phyloP scores from a whole-genome alignment of 1,140 invertebrate genomes.

The Eriosoma lanigerum region DNA sequence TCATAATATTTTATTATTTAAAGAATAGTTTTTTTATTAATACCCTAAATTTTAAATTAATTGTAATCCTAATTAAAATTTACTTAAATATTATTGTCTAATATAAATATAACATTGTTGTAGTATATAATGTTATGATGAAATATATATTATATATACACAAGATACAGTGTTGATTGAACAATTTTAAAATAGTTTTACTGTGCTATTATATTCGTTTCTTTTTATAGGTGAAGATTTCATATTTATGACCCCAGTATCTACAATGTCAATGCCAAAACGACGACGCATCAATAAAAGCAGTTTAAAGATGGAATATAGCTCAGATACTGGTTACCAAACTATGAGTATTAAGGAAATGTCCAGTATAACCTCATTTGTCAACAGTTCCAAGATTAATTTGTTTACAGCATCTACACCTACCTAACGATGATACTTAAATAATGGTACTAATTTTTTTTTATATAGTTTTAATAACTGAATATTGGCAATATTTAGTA shows the following conservation, averaged over 20 bases:
- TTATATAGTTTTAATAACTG: neutral
- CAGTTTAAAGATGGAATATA: slow-evolving; percentile 33
- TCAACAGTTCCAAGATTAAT: slow-evolving; percentile 23
- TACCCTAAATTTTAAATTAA: too few relatives aligned
- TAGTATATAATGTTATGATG: too few relatives aligned
- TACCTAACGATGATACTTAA: slow-evolving; percentile 14
- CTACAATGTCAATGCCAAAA: slow-evolving; percentile 38
- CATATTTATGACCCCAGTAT: slow-evolving; percentile 28
- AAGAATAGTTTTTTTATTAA: too few relatives aligned
- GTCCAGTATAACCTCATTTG: slow-evolving; percentile 43
- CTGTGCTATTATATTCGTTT: too few relatives aligned
- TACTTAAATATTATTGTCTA: too few relatives aligned
- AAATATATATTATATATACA: too few relatives aligned
- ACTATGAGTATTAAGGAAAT: slow-evolving; percentile 39
- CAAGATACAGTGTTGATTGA: too few relatives aligned
- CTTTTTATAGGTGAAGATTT: slow-evolving; percentile 5
- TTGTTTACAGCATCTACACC: slow-evolving; percentile 41
- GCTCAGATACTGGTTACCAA: slow-evolving; percentile 43
- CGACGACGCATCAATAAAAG: slow-evolving; percentile 33
- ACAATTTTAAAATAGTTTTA: too few relatives aligned
- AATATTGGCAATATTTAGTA: neutral
- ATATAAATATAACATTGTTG: too few relatives aligned
- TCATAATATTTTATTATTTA: too few relatives aligned
- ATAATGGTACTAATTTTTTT: slow-evolving; percentile 14
- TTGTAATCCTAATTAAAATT: too few relatives aligned